Evolutionary conservation across 2,797 vertebrate species (phyloP).

Genomic region (Hafferia zeledoni): DNA sequence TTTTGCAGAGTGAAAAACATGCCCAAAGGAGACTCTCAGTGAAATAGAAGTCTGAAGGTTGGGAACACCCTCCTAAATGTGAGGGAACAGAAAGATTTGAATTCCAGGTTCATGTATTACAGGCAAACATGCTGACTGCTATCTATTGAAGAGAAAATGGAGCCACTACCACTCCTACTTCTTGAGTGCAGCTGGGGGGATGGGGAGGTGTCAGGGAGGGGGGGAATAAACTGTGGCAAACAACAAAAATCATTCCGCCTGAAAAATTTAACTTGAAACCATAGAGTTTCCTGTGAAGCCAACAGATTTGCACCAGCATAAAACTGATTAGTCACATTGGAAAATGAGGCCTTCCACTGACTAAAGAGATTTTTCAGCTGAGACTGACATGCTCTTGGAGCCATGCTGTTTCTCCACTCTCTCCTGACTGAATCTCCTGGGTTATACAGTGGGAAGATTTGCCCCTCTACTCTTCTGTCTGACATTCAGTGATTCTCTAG

Average conservation of each 20-base stretch:
- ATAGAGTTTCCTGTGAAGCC: neutral
- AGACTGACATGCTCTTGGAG: neutral
- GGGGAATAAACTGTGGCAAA: neutral
- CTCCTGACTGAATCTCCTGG: neutral
- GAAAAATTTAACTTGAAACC: slow-evolving; percentile 1
- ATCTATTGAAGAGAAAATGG: neutral
- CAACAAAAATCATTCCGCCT: neutral
- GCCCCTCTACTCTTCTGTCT: neutral
- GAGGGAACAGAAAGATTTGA: neutral
- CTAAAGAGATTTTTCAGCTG: slow-evolving; percentile 24
- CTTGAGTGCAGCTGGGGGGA: neutral
- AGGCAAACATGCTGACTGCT: neutral
- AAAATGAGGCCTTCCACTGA: slow-evolving; percentile 8
- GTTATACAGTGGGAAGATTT: neutral
- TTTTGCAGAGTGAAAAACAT: neutral
- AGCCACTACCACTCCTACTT: neutral
- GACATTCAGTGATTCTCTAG: neutral
- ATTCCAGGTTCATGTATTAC: neutral
- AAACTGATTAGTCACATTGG: slow-evolving; percentile 36
- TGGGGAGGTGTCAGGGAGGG: too few species aligned
- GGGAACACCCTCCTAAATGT: neutral
- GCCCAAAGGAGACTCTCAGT: neutral
- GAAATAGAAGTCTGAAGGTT: neutral
- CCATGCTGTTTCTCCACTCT: neutral
- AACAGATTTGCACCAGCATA: neutral